Conservation (phyloP, 2,797 vertebrate genomes). For the Pangasius sanitwongsei region DNA sequence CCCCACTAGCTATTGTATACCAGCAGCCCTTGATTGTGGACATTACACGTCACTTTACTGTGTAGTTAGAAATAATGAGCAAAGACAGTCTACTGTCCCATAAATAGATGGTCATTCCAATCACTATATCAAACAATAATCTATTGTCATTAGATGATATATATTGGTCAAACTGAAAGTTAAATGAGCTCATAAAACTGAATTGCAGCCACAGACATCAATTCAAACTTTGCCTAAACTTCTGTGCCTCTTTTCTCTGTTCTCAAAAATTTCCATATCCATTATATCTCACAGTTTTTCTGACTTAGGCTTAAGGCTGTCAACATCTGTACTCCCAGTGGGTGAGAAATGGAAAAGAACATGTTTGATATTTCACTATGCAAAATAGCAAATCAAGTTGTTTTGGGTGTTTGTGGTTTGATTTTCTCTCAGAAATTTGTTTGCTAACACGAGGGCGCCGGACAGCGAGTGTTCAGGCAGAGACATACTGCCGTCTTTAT, state of each 20-base stretch:
- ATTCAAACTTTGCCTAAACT: not conserved
- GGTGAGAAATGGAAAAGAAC: not conserved
- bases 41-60: not conserved
- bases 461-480: slow-evolving; percentile 87
- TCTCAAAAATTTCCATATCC: not conserved
- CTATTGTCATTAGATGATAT: not conserved
- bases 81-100: not conserved
- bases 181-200: not conserved
- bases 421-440: slow-evolving; percentile 82
- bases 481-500: slow-evolving; percentile 90
- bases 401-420: not conserved
- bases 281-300: not conserved
- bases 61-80: not conserved
- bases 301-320: not conserved
- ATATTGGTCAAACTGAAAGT: not conserved
- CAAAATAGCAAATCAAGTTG: slow-evolving; percentile 15
- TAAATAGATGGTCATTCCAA: not conserved
- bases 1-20: not conserved
- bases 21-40: not conserved
- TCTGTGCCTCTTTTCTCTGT: not conserved
- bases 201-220: not conserved
- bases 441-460: slow-evolving; percentile 88
- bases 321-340: not conserved
- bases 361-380: slow-evolving; percentile 12
- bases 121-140: not conserved